Conservation (phyloP, 1,140 invertebrate species). For the Bombus superbus region DNA sequence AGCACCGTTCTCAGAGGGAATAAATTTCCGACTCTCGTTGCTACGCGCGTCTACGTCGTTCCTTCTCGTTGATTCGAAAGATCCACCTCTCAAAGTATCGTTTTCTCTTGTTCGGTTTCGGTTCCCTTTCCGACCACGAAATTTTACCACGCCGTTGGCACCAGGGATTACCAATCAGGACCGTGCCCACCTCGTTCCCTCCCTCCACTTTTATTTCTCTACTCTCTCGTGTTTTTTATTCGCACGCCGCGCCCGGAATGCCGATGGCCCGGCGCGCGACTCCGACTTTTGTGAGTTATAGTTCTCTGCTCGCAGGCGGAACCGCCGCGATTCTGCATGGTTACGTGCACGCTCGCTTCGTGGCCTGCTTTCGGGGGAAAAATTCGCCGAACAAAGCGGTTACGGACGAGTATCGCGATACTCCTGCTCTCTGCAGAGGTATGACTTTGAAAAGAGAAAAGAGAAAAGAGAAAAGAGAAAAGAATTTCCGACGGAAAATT, state of each 20-base stretch:
- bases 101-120: not conserved
- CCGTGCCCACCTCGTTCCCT: conserved; percentile 12
- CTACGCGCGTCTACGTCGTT: conserved; percentile 6
- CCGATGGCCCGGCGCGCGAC: conserved; percentile 46
- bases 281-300: conserved; percentile 58
- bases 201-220: conserved; percentile 11
- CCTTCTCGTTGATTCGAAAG: not conserved
- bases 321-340: conserved; percentile 9
- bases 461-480: not conserved
- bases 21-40: conserved; percentile 45
- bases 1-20: conserved; percentile 16
- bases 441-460: not conserved
- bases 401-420: not conserved
- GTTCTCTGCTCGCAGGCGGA: conserved; percentile 25
- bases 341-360: not conserved
- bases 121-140: conserved; percentile 18
- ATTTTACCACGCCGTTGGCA: conserved; percentile 37
- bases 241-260: conserved; percentile 39
- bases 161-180: conserved; percentile 63
- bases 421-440: not conserved
- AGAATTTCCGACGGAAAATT: not conserved
- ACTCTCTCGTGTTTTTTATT: conserved; percentile 39
- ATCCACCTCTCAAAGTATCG: conserved; percentile 28
- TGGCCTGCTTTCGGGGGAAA: not conserved
- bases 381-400: not conserved